Percentiles rank a stretch among this genome's conserved stretches.
These are phyloP conservation scores for Apistogramma diplotaenia DNA, from an alignment of 2,113 vertebrate genomes.

Conservation along the genomic window DNA sequence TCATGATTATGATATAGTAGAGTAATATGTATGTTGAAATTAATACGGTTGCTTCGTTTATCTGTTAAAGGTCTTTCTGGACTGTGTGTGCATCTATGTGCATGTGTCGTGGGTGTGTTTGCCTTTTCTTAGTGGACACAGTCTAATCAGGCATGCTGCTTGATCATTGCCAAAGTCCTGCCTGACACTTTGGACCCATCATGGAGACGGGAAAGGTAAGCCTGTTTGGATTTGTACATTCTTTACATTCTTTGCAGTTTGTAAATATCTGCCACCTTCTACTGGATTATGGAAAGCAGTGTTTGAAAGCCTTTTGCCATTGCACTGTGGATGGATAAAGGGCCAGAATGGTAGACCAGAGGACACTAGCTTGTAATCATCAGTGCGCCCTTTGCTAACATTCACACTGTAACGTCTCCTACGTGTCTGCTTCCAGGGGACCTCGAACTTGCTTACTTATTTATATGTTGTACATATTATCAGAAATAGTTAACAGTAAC, in stretches of 20 bases:
- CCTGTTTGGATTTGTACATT: neutral
- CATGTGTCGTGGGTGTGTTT: neutral
- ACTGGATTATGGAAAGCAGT: neutral
- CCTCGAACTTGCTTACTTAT: neutral
- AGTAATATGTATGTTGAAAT: neutral
- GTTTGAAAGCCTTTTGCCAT: neutral
- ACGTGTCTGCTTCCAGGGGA: neutral
- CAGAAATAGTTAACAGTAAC: neutral
- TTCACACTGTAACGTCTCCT: neutral
- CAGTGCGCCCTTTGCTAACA: neutral
- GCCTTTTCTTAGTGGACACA: slow-evolving; percentile 51
- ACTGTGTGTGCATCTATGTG: neutral
- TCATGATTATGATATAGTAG: neutral
- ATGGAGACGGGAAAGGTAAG: slow-evolving; percentile 77
- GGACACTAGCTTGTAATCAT: neutral
- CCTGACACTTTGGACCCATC: slow-evolving; percentile 30
- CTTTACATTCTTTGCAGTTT: neutral
- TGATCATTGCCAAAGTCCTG: slow-evolving; percentile 61
- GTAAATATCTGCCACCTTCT: neutral
- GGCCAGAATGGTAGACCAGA: neutral
- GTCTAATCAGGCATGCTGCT: slow-evolving; percentile 39
- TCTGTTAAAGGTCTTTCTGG: neutral
- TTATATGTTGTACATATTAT: neutral
- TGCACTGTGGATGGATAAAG: neutral
- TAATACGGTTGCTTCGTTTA: neutral